phyloP scores from a whole-genome alignment of 1,140 invertebrate genomes.

The Amphibalanus amphitrite region DNA sequence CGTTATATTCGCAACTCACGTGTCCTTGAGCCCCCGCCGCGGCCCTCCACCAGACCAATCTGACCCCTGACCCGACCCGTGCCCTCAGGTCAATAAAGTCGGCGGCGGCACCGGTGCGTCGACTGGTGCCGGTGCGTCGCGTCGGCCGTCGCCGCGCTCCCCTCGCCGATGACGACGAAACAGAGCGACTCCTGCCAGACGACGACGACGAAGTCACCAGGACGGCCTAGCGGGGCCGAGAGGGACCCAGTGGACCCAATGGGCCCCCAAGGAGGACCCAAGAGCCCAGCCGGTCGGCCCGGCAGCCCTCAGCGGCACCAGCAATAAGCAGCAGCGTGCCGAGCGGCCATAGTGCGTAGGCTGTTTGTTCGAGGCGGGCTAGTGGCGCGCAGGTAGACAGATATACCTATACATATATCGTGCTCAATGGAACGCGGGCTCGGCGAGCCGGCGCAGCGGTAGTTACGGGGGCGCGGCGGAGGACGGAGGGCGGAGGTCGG shows the following conservation, averaged over 20 bases:
- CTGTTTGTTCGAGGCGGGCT: neutral
- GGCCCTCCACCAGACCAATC: no score
- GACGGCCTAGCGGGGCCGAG: neutral
- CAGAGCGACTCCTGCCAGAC: neutral
- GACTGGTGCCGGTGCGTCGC: neutral
- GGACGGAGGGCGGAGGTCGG: no score
- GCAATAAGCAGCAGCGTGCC: neutral
- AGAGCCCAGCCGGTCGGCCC: no score
- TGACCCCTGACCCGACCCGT: neutral
- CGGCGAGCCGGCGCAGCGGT: no score
- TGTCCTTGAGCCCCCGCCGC: no score
- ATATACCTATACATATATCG: constrained; percentile 2
- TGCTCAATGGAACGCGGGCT: neutral
- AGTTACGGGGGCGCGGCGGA: neutral
- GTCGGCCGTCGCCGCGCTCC: no score
- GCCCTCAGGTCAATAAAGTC: neutral
- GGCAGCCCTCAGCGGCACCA: neutral
- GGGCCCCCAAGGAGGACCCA: no score
- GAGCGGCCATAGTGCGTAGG: neutral
- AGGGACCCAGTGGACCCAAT: no score
- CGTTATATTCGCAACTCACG: no score
- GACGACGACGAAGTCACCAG: neutral
- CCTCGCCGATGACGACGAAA: neutral
- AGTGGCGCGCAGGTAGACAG: neutral
- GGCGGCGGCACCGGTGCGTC: neutral